phyloP scores from a whole-genome alignment of 2,797 vertebrate genomes.

The Masticophis lateralis region DNA sequence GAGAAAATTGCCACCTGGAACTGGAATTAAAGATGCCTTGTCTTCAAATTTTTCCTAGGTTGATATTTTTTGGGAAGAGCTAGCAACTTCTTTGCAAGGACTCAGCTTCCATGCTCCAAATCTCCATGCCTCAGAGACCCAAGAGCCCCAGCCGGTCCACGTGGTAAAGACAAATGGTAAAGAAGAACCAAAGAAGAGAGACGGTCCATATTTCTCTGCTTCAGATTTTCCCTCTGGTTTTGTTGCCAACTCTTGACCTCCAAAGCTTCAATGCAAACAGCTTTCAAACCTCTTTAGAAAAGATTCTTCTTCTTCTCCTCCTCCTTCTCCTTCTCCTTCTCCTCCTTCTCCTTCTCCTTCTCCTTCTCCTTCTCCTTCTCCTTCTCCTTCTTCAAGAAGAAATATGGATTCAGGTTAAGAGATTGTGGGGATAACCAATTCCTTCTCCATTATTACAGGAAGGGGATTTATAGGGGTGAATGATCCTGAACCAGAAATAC shows the following conservation, averaged over 20 bases:
- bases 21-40: no score
- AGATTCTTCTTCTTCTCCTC: not conserved
- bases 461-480: slow-evolving; percentile 84
- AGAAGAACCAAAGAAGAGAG: slow-evolving; percentile 23
- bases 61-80: slow-evolving; percentile 22
- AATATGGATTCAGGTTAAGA: not conserved
- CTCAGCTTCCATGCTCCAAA: slow-evolving; percentile 22
- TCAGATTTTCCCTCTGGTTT: not conserved
- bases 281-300: not conserved
- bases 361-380: no score
- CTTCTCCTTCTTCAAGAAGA: no score
- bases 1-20: no score
- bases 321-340: no score
- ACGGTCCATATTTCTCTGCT: not conserved
- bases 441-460: slow-evolving; percentile 60
- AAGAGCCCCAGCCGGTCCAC: not conserved
- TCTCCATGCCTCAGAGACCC: slow-evolving; percentile 21
- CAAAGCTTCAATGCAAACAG: not conserved
- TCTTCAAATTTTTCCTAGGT: slow-evolving; percentile 6
- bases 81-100: slow-evolving; percentile 11
- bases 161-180: slow-evolving; percentile 58
- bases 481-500: slow-evolving; percentile 66
- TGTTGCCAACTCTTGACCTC: not conserved
- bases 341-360: no score
- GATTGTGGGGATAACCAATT: not conserved